A percentile compares a stretch with the other conserved stretches of the same genome.
These are phyloP conservation scores for Cephus runcator DNA, from an alignment of 2,888 invertebrate species.

Conservation along the genomic window DNA sequence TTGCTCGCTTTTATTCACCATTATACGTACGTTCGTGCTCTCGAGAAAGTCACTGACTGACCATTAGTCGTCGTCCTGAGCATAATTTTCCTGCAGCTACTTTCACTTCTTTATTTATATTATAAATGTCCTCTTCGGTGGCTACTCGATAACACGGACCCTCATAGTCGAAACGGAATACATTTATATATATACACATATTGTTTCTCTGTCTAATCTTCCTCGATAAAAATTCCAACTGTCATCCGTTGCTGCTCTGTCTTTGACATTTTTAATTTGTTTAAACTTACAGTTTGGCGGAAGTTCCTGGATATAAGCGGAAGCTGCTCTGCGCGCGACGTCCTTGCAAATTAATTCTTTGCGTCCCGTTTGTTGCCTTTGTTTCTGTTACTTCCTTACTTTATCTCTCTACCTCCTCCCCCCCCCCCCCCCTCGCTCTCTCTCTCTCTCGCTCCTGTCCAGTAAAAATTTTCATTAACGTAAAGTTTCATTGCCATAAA, in stretches of 20 bases:
- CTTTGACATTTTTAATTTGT: slow-evolving; percentile 64
- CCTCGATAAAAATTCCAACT: background rate
- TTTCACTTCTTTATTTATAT: background rate
- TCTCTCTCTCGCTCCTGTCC: slow-evolving; percentile 14
- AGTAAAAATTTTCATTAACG: background rate
- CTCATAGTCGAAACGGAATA: background rate
- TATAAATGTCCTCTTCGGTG: background rate
- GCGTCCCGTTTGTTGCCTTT: background rate
- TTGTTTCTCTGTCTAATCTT: background rate
- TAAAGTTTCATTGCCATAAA: background rate
- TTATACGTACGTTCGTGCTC: background rate
- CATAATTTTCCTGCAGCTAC: background rate
- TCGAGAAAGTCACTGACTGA: background rate
- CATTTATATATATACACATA: too few species aligned
- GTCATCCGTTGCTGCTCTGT: background rate
- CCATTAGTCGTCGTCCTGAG: background rate
- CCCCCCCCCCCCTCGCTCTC: slow-evolving; percentile 7
- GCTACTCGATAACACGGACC: background rate
- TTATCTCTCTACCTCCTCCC: background rate
- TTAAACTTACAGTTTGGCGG: slow-evolving; percentile 64
- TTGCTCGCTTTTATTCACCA: background rate
- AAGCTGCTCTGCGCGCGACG: slow-evolving; percentile 37
- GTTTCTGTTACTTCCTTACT: background rate
- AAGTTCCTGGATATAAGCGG: slow-evolving; percentile 43
- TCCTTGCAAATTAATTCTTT: slow-evolving; percentile 38